These are phyloP conservation scores for Plecotus auritus DNA, from an alignment of 2,113 vertebrate genomes.

Conservation along the genomic window DNA sequence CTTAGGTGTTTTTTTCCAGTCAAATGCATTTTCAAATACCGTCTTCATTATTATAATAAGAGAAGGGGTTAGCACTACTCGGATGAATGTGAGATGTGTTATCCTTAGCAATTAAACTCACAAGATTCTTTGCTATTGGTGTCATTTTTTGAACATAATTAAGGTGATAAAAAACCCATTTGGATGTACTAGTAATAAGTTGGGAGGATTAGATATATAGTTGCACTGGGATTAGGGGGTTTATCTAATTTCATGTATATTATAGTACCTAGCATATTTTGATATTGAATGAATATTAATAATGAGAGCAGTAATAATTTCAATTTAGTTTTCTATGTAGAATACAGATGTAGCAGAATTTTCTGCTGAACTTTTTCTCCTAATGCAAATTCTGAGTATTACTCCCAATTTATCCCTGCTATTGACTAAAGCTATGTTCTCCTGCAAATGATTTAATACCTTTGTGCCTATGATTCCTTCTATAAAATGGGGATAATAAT, in stretches of 20 bases:
- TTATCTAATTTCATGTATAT: conserved; percentile 62
- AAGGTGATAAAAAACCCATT: conserved; percentile 68
- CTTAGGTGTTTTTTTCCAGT: neutral
- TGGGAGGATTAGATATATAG: conserved; percentile 63
- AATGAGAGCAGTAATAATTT: conserved; percentile 60
- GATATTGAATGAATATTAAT: conserved; percentile 67
- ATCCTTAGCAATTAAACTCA: conserved; percentile 49
- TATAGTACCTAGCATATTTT: conserved; percentile 71
- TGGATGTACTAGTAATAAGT: conserved; percentile 68
- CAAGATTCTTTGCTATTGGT: conserved; percentile 55
- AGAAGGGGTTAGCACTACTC: conserved; percentile 9
- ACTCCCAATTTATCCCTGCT: conserved; percentile 49
- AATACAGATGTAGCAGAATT: conserved; percentile 71
- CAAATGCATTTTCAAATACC: conserved; percentile 9
- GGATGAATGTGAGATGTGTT: neutral
- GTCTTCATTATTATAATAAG: conserved; percentile 15
- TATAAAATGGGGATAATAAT: conserved; percentile 71
- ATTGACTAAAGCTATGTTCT: conserved; percentile 48
- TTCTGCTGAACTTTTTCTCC: conserved; percentile 74
- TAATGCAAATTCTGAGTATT: conserved; percentile 68
- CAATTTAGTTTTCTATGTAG: conserved; percentile 64
- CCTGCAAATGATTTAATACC: conserved; percentile 66
- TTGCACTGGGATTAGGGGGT: conserved; percentile 64
- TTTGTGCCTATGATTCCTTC: conserved; percentile 63
- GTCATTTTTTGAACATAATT: conserved; percentile 68